Evolutionary conservation across 1,140 invertebrate species (phyloP), one percentile per base, ranked within the genome.

Genomic region (Gonioctena quinquepunctata): DNA sequence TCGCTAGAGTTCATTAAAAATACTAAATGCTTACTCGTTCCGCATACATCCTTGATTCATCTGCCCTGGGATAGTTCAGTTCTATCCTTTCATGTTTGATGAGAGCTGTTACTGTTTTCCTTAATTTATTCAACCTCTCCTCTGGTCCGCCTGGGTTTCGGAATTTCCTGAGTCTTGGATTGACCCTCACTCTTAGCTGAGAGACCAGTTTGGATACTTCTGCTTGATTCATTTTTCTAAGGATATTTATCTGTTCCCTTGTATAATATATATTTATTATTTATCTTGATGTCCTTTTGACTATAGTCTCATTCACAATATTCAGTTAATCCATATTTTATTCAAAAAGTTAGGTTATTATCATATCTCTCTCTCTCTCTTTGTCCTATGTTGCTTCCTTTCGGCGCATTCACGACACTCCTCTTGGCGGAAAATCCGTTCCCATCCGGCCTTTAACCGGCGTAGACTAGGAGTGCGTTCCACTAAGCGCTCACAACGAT

Each of bases 71-170:
- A 76, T 88, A 92, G 81, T 91, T 90, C 4, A 95, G 73, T 85
- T 97, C 95, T 77, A 98, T 88, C 77, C 96, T 87, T 87, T 97
- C 96, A 85, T 94, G 90, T 83, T 96, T 95, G 3, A 97, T 84
- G 57, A 97, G 84, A 8, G 91, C 93, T 1, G 93, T 96, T 1
- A 98, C 89, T 59, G 91, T 92, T 87, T 93, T 91, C 70, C 90
- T 83, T 65, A 97, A 82, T 84, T 90, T 93, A 27, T 89, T 85
- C 60, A 96, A 74, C 73, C 95, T 87, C 8, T 92, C 94, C 82
- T 90, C 87, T 0, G 92, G 90, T 1, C 94, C 94, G 72, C 91
- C 86, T 0, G 83, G 60, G 80, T 87, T 89, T 71, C 82, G 85
- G n/a, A 96, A 85, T 65, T 86, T 88, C 25, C 91, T 85, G 54